Base-by-base conservation (phyloP, 2,797 vertebrate species). In the Neosilurus mollespiculum region DNA sequence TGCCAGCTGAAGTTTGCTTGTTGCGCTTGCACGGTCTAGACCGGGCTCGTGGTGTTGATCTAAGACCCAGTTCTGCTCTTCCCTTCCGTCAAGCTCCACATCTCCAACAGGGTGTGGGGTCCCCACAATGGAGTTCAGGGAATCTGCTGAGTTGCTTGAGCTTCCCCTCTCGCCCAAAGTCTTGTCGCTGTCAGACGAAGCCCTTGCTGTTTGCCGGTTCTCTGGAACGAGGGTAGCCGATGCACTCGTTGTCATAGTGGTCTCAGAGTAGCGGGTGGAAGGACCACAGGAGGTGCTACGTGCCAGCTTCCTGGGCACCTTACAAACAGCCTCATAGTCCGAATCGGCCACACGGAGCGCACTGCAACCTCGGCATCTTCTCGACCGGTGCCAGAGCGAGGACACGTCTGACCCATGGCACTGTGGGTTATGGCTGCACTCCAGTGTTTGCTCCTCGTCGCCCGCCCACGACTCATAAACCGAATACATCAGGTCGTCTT, bases 311-410 rank as follows among this genome's bases (percentile, higher is more conserved):
- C 98, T 94, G 0, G 98, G 98, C 24, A 99, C 94, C 87, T 95
- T 97, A 86, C 98, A 99, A 81, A 99, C 96, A 0, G 97, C 97
- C 88, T 99, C 98, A 0, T 98, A 99, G 91, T 98, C 97, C 0
- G 97, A 94, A 61, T 99, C 97, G 0, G 96, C 93, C 62, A 99
- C 97, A 0, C 97, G 94, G 91, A 96, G 91, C 11, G 92, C 91
- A 0, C 95, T 94, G 24, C 97, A 98, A 72, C 96, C 96, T 0
- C 94, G 93, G 89, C 97, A 98, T 59, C 92, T 94, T 83, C 96
- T 92, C 0, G 95, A 95, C 2, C 93, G 84, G 91, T 85, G 89
- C 59, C 88, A 81, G 71, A 64, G 26, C 3, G 67, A 11, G 58
- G 79, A 85, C 88, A 92, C 1, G 81, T 93, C 54, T 87, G 91